These are phyloP conservation scores for Orthosia cruda DNA, from an alignment of 2,888 invertebrate genomes.

Conservation along the genomic window DNA sequence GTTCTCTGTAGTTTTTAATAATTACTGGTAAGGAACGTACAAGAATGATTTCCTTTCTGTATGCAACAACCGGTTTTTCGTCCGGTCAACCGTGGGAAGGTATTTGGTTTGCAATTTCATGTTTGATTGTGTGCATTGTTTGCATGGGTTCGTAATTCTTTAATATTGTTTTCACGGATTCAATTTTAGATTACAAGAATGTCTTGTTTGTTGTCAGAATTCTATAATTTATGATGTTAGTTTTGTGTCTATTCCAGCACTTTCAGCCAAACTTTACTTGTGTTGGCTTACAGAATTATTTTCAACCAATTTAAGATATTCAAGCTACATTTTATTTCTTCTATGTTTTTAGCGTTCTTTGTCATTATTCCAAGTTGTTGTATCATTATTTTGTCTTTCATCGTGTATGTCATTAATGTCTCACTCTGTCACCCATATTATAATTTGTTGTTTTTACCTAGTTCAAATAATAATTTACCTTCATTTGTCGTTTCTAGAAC, in stretches of 20 bases:
- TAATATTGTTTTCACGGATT: conserved; percentile 48
- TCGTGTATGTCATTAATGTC: conserved; percentile 29
- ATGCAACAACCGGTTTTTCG: conserved; percentile 89
- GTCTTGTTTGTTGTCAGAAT: conserved; percentile 32
- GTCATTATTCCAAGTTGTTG: conserved; percentile 42
- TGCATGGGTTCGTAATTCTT: conserved; percentile 53
- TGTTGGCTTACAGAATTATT: conserved; percentile 32
- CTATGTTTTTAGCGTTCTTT: conserved; percentile 25
- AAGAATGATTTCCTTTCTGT: conserved; percentile 86
- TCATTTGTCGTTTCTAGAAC: conserved; percentile 32
- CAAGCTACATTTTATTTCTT: background rate
- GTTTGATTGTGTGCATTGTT: conserved; percentile 71
- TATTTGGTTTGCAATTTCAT: conserved; percentile 81
- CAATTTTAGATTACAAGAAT: conserved; percentile 43
- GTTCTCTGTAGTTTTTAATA: conserved; percentile 79
- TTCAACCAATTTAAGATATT: conserved; percentile 36
- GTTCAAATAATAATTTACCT: conserved; percentile 34
- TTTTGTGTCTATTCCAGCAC: conserved; percentile 29
- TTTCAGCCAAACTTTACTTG: conserved; percentile 32
- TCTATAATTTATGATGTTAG: conserved; percentile 35
- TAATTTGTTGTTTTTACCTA: conserved; percentile 32
- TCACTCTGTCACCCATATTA: conserved; percentile 13
- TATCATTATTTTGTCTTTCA: conserved; percentile 56
- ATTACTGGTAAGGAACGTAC: conserved; percentile 79
- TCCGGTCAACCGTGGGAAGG: conserved; percentile 89